Conservation (phyloP, 2,113 vertebrate species). For the Apteryx mantelli region DNA sequence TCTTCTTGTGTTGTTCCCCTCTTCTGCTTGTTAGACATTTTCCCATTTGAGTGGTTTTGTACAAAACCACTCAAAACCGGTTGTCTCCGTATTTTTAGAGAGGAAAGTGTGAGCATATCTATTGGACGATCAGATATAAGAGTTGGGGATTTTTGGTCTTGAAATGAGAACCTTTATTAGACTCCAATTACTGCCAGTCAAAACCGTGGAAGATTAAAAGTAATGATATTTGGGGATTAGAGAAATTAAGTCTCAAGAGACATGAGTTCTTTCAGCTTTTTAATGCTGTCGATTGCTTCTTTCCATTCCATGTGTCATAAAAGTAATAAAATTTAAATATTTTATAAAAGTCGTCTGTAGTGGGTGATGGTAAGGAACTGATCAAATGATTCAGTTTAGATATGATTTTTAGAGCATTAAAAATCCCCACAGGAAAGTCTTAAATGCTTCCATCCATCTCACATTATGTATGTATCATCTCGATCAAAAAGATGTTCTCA, state of each 20-base stretch:
- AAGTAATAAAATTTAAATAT: background rate
- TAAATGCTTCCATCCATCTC: background rate
- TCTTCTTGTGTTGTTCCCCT: background rate
- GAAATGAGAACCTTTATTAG: background rate
- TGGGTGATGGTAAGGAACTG: background rate
- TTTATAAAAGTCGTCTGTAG: background rate
- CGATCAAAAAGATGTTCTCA: background rate
- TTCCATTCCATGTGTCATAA: background rate
- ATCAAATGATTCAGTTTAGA: background rate
- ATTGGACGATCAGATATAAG: background rate
- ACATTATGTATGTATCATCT: background rate
- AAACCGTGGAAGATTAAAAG: background rate
- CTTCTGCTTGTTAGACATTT: background rate
- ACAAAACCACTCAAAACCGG: background rate
- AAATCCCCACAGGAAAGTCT: background rate
- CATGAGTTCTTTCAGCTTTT: background rate
- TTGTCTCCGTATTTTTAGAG: background rate
- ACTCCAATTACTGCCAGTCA: background rate
- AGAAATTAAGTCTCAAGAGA: background rate
- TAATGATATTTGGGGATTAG: background rate
- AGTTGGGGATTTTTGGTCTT: background rate
- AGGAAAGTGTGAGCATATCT: background rate
- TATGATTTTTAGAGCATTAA: background rate
- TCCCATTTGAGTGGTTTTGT: background rate
- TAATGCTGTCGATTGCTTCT: background rate